Conservation (phyloP, 2,797 vertebrate genomes). For the Tarsius wallacei region DNA sequence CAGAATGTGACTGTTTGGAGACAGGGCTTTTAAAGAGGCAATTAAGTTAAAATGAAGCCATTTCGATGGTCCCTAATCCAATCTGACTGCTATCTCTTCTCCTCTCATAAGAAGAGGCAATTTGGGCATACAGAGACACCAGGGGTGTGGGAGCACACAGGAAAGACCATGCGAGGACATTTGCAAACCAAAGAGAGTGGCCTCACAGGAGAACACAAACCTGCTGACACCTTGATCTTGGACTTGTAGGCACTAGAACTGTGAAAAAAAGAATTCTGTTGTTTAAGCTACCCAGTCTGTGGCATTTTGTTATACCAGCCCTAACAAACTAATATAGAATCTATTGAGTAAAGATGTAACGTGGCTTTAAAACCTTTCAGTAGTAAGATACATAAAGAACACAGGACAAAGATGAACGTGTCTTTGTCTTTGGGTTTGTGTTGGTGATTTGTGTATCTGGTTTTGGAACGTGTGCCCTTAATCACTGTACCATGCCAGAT, state of each 20-base stretch:
- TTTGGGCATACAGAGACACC: neutral
- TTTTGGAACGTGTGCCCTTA: neutral
- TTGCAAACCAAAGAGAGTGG: neutral
- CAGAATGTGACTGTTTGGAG: neutral
- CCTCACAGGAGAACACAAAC: neutral
- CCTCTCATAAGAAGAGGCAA: neutral
- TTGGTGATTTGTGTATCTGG: neutral
- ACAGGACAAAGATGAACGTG: neutral
- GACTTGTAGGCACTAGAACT: neutral
- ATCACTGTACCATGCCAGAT: neutral
- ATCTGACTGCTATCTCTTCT: neutral
- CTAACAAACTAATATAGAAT: neutral
- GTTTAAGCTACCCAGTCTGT: neutral
- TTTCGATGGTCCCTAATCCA: neutral
- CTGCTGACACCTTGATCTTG: neutral
- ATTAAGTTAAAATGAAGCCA: conserved; percentile 1
- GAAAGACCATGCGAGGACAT: neutral
- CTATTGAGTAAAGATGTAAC: neutral
- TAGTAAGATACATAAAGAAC: neutral
- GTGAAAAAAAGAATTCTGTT: neutral
- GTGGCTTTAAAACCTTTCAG: neutral
- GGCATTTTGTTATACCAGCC: neutral
- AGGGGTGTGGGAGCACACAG: neutral
- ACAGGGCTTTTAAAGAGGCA: neutral
- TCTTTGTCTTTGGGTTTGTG: neutral